phyloP scores from a whole-genome alignment of 2,888 invertebrate species.

The Caenorhabditis imperialis region DNA sequence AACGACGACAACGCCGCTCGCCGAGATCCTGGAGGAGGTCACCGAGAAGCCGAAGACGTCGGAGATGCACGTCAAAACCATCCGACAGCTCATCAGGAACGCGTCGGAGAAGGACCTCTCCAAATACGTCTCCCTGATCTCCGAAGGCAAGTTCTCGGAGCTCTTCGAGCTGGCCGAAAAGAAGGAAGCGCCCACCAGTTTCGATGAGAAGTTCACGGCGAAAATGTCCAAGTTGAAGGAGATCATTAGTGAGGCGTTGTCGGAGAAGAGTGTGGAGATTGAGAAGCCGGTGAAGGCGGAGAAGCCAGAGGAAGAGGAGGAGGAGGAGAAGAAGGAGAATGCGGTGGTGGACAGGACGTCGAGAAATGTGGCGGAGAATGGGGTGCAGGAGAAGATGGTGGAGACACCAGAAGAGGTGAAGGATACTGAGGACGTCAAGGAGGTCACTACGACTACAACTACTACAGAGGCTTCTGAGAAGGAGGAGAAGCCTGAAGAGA shows the following conservation, averaged over 20 bases:
- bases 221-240: constrained; percentile 42
- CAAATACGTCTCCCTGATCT: constrained; percentile 57
- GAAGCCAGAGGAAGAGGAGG: constrained; percentile 21
- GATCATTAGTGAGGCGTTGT: constrained; percentile 24
- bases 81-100: constrained; percentile 54
- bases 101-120: constrained; percentile 59
- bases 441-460: no score
- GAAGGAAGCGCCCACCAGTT: constrained; percentile 18
- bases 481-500: constrained; percentile 6
- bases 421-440: not conserved
- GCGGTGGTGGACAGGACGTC: constrained; percentile 29
- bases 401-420: not conserved
- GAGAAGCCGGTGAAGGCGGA: constrained; percentile 28
- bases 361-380: constrained; percentile 24
- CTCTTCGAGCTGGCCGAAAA: constrained; percentile 48
- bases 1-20: not conserved
- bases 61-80: constrained; percentile 49
- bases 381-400: constrained; percentile 6
- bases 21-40: constrained; percentile 7
- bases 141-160: constrained; percentile 60
- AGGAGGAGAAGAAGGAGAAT: constrained; percentile 14
- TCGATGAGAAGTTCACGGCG: constrained; percentile 25
- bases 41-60: constrained; percentile 19
- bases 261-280: constrained; percentile 30
- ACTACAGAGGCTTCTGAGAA: not conserved